Conservation (phyloP, 2,113 vertebrate species). For the Oncorhynchus keta region DNA sequence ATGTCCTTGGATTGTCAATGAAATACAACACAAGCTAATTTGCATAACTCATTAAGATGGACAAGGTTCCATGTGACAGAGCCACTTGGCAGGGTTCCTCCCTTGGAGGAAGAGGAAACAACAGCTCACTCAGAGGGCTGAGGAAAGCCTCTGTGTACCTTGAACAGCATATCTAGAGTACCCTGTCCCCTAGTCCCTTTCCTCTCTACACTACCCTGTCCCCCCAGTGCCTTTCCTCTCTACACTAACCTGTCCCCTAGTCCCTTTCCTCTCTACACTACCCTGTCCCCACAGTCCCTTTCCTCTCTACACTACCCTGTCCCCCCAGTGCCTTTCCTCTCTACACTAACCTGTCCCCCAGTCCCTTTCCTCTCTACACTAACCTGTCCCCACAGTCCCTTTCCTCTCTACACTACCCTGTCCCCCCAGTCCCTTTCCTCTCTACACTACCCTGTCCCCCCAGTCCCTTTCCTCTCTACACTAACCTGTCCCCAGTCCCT, state of each 20-base stretch:
- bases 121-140: slow-evolving; percentile 32
- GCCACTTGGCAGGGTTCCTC: slow-evolving; percentile 17
- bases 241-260: neutral
- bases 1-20: neutral
- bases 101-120: slow-evolving; percentile 23
- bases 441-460: too few relatives aligned
- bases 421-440: too few relatives aligned
- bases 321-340: too few relatives aligned
- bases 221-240: too few relatives aligned
- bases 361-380: too few relatives aligned
- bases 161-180: slow-evolving; percentile 12
- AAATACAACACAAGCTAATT: neutral
- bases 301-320: too few relatives aligned
- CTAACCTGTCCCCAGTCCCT: too few relatives aligned
- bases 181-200: neutral
- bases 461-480: too few relatives aligned
- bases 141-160: slow-evolving; percentile 14
- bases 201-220: neutral
- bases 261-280: neutral
- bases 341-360: too few relatives aligned
- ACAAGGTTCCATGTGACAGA: neutral
- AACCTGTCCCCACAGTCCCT: too few relatives aligned
- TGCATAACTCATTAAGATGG: slow-evolving; percentile 25
- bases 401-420: too few relatives aligned
- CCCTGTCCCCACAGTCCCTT: too few relatives aligned